Base-by-base conservation (phyloP, 1,140 invertebrate genomes). In the Drosophila lini region DNA sequence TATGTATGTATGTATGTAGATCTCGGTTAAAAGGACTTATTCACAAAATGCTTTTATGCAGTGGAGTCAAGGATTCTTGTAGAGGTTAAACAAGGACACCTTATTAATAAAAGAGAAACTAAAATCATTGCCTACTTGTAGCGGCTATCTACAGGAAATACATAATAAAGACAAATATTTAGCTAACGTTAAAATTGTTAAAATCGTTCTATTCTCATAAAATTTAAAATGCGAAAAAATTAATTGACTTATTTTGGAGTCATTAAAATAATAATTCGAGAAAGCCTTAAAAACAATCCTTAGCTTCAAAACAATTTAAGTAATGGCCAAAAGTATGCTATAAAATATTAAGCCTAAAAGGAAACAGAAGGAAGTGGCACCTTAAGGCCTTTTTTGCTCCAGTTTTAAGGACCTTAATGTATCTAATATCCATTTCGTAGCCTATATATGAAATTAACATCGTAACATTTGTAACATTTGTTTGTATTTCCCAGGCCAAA, bases 401-500 rank as follows among this genome's bases (percentile, higher is more conserved):
- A 42, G 16, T 5, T 42, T 5, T 16, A 0, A 41, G 7, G 6
- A n/a, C 15, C 9, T 44, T 19, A 11, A 2, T 19, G 16, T 5
- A 19, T 42, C 9, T 10, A 1, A 10, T 11, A 16, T 19, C 1
- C 2, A 19, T 8, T 22, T 13, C 31, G 15, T 1, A 38, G 9
- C 2, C 3, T 1, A 36, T 10, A 41, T 42, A 8, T 13, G 0
- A 3, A 38, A 25, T 19, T 19, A 19, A 19, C 19, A 19, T 19
- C 1, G 19, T 19, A 19, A 19, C 19, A 19, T 1, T 19, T 19
- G 19, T 1, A 19, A 19, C 19, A 19, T 19, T 19, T 19, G 19
- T 19, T 19, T 19, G 19, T 25, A 9, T 47, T 38, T 5, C 8
- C 10, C 53, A 86, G 64, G 15, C 10, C 5, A 91, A 91, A 85